Base-by-base conservation (phyloP, 2,113 vertebrate genomes). In the Axis porcinus region DNA sequence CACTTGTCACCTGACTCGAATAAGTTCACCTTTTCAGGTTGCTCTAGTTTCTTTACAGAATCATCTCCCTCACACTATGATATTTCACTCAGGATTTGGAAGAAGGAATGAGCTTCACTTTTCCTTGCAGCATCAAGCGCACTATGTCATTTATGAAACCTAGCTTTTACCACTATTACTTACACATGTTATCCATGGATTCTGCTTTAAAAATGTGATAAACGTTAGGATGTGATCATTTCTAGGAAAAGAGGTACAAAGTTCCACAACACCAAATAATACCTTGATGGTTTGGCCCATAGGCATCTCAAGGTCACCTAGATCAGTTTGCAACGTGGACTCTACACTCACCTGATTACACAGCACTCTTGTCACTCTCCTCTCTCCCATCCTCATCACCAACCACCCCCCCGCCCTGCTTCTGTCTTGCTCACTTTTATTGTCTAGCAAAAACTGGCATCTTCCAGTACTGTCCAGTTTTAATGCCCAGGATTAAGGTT, bases 1-100 rank as follows among this genome's bases (percentile, higher is more conserved):
- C 76, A 92, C 64, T 74, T 93, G 58, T 95, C 86, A 94, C 82
- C 82, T 91, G 95, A 57, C 25, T 96, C 89, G 64, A 92, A 96
- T 91, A 91, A 97, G 82, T 58, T 94, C 70, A 64, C 67, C 21
- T 86, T 89, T 93, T 94, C 40, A 74, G 91, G 45, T 89, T 89
- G 55, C 62, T 95, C 89, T 96, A 84, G 5, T 86, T 97, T 86
- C 70, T 79, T 82, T 84, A 62, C 19, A 52, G 90, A 86, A 43
- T 78, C 52, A 52, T 86, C 21, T 85, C 17, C 88, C 67, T 86
- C 50, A 30, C 21, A 67, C 74, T 55, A 3, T 33, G 28, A 62
- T 74, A 79, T 57, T 96, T 91, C 27, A 36, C 14, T 89, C 28
- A 90, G 47, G 78, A 91, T 76, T 70, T 93, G n/a, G 62, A 92